Percentiles rank a stretch among this genome's conserved stretches.
Evolutionary conservation across 2,113 vertebrate genomes (phyloP).

Genomic region (Melanerpes aurifrons): DNA sequence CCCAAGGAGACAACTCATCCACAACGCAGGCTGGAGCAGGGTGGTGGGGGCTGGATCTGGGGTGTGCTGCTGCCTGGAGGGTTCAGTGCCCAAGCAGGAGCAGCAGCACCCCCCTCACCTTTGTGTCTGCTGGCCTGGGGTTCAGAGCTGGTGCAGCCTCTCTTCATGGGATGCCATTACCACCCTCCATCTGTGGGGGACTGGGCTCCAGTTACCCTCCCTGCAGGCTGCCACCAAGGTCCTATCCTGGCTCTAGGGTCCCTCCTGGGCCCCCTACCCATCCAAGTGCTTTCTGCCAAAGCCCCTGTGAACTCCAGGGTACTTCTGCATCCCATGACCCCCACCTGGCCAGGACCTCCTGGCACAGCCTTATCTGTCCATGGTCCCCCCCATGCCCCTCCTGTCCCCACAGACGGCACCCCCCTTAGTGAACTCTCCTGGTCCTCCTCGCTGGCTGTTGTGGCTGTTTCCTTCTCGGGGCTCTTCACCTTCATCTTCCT

Average conservation of each 20-base stretch:
- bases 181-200: neutral
- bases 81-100: fast-evolving
- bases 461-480: conserved; percentile 89
- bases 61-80: neutral
- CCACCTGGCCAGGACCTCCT: fast-evolving
- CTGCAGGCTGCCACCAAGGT: neutral
- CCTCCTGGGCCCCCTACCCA: neutral
- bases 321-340: neutral
- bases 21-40: fast-evolving
- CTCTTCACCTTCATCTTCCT: conserved; percentile 93
- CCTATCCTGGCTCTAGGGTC: neutral
- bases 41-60: fast-evolving
- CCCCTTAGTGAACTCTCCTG: conserved; percentile 90
- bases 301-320: fast-evolving
- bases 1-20: fast-evolving
- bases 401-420: conserved; percentile 85
- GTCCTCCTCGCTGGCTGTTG: conserved; percentile 90
- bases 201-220: fast-evolving
- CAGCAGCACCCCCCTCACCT: fast-evolving
- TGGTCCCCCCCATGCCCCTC: fast-evolving
- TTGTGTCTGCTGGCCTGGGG: fast-evolving
- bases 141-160: neutral
- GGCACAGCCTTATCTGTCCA: neutral
- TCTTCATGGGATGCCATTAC: neutral
- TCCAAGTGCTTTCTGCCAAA: neutral